These are phyloP conservation scores for Drosophila eugracilis DNA, from an alignment of 1,140 invertebrate species.

Conservation along the genomic window DNA sequence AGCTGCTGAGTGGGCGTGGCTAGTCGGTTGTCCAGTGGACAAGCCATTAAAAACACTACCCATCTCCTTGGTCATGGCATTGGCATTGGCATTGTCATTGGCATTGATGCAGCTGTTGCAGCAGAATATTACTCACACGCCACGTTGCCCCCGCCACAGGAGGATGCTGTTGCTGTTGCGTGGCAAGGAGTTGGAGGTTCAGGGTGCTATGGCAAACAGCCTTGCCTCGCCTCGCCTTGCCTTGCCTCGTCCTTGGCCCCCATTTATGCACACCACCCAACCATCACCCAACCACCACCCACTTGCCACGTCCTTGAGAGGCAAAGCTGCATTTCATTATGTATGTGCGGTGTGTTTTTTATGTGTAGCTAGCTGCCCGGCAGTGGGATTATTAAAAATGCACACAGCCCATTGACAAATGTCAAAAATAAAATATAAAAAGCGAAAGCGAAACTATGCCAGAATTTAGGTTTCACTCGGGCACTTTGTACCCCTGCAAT, in stretches of 20 bases:
- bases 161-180: not conserved
- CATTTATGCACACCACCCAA: slow-evolving; percentile 7
- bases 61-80: slow-evolving; percentile 6
- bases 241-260: slow-evolving; percentile 45
- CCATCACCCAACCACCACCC: not conserved
- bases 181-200: too few species aligned
- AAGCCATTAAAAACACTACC: slow-evolving; percentile 52
- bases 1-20: slow-evolving; percentile 12
- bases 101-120: slow-evolving; percentile 61
- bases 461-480: not conserved
- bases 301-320: slow-evolving; percentile 28
- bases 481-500: slow-evolving; percentile 1
- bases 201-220: not conserved
- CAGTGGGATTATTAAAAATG: slow-evolving; percentile 48
- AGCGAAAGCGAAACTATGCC: not conserved
- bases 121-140: slow-evolving; percentile 61
- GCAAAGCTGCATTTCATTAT: slow-evolving; percentile 50
- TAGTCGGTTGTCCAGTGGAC: slow-evolving; percentile 12
- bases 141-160: slow-evolving; percentile 10
- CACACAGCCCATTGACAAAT: slow-evolving; percentile 41
- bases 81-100: slow-evolving; percentile 57
- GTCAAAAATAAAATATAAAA: slow-evolving; percentile 22
- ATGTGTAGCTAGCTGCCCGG: slow-evolving; percentile 27
- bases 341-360: slow-evolving; percentile 15
- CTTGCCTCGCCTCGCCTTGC: slow-evolving; percentile 14